Conservation (phyloP, 1,140 invertebrate species). For the Lepidurus couesii region DNA sequence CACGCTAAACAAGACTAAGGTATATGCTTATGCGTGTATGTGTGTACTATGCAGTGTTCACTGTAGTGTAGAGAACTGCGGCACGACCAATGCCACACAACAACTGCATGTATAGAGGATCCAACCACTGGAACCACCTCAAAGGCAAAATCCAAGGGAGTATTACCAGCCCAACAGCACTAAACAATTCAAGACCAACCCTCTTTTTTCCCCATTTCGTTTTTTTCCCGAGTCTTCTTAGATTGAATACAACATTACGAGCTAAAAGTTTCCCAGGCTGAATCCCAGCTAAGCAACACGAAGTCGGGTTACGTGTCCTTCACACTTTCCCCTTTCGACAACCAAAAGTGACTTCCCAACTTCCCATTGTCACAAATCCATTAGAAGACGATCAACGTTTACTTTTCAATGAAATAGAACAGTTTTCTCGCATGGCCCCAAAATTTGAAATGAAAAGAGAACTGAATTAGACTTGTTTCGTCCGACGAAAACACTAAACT, state of each 20-base stretch:
- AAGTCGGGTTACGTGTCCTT: background rate
- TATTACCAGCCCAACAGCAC: background rate
- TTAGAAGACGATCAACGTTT: background rate
- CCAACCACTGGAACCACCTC: conserved; percentile 7
- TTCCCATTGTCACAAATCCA: background rate
- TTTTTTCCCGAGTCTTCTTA: background rate
- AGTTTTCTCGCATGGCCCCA: too few species aligned
- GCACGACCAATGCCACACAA: background rate
- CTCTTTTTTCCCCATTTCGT: background rate
- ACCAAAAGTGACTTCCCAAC: background rate
- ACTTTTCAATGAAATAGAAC: background rate
- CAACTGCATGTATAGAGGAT: background rate
- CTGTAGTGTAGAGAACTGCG: background rate
- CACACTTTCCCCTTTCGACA: background rate
- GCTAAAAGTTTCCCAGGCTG: background rate
- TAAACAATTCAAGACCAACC: background rate
- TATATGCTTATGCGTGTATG: background rate
- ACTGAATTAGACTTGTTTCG: too few species aligned
- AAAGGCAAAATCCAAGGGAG: conserved; percentile 4
- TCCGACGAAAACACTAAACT: background rate
- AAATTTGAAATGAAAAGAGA: too few species aligned
- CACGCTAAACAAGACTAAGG: background rate
- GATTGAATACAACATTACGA: background rate
- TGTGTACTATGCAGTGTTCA: background rate
- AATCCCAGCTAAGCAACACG: background rate